Base-by-base conservation (phyloP, 2,113 vertebrate species). In the Empidonax traillii region DNA sequence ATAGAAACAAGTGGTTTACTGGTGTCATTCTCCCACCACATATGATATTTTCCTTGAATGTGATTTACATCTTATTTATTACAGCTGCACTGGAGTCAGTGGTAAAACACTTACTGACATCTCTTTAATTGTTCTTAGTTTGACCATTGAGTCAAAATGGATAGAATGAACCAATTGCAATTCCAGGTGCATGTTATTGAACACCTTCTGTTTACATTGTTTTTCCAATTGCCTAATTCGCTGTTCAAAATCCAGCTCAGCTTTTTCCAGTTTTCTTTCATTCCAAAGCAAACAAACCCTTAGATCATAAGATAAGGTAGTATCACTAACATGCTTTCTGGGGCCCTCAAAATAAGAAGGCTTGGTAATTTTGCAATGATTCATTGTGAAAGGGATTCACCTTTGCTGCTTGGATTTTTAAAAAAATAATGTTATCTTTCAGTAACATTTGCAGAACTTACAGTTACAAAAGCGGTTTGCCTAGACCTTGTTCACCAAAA, bases 371-470 rank as follows among this genome's bases (percentile, higher is more conserved):
- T 95, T 96, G 96, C 96, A 97, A 96, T 90, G 75, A 67, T 90
- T 94, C 72, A 35, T 97, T 96, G 95, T 95, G 95, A 91, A 97
- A 97, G 93, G 72, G 74, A 88, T 77, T 97, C 94, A 94, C 82
- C 92, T 94, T 96, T 97, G 92, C 90, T 95, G 81, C 92, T 93
- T 93, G 92, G 94, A 94, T 94, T 94, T 0, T 10, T 46, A 72
- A 81, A 95, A 86, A 90, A 92, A 47, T 49, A 74, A 47, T 49
- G 49, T 96, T 89, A 95, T 95, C 90, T 94, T 93, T 84, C 51
- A 92, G 79, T 86, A 90, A 92, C 83, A 84, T 94, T 94, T 94
- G 90, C 96, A 94, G 73, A 96, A 93, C 65, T 89, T 96, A 65
- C 21, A 90, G 79, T 94, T 95, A 94, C 95, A 96, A 77, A 95